Conservation (phyloP, 2,797 vertebrate species). For the Hafferia zeledoni region DNA sequence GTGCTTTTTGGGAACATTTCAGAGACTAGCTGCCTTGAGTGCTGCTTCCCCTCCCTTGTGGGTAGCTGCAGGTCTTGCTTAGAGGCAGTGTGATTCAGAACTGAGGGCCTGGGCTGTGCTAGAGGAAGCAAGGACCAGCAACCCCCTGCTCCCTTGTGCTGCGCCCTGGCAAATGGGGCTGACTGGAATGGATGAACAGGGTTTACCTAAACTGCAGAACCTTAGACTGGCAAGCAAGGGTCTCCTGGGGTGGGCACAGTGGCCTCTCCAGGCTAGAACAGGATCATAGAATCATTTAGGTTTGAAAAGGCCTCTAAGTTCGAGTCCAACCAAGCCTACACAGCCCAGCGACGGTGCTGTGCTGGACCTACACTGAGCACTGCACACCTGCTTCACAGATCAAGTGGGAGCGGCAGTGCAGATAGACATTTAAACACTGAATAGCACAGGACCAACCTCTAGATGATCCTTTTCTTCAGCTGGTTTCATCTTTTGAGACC, state of each 20-base stretch:
- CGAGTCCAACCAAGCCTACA: background rate
- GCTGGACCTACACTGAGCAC: rapidly evolving
- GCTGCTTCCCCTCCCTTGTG: background rate
- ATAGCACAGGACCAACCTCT: background rate
- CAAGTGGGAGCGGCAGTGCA: background rate
- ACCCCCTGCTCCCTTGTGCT: background rate
- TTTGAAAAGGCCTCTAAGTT: background rate
- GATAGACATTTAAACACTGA: background rate
- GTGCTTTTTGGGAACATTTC: background rate
- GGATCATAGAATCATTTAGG: background rate
- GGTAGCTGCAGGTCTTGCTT: background rate
- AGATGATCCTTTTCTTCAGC: background rate
- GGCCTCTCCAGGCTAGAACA: background rate
- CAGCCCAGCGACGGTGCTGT: rapidly evolving
- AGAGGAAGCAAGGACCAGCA: background rate
- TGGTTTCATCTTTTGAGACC: background rate
- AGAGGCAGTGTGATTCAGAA: background rate
- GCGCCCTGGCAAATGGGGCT: background rate
- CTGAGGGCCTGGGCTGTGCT: background rate
- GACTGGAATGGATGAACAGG: background rate
- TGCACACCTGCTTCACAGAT: background rate
- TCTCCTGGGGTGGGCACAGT: background rate
- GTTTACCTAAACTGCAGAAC: background rate
- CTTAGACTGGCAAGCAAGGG: rapidly evolving
- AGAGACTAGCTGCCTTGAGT: no score